These are phyloP conservation scores for Heteractis magnifica DNA, from an alignment of 92 coral and sea anemone species.

Conservation along the genomic window DNA sequence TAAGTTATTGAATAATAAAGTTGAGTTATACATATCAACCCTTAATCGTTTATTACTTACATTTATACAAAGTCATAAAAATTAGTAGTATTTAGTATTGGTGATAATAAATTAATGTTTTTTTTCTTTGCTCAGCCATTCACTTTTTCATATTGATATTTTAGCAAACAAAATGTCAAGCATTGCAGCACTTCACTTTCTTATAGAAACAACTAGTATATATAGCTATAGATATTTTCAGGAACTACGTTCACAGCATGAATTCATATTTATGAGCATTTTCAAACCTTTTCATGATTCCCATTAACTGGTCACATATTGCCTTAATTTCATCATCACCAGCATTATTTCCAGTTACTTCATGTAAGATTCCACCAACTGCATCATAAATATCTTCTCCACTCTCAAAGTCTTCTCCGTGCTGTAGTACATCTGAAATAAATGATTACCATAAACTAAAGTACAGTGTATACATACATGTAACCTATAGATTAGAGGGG, in stretches of 20 bases:
- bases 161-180: no score
- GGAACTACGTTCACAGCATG: not conserved
- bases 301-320: conserved; percentile 65
- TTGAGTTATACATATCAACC: no score
- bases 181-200: no score
- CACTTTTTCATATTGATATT: no score
- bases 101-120: no score
- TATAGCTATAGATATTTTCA: not conserved
- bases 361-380: conserved; percentile 74
- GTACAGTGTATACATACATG: not conserved
- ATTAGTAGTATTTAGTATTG: no score
- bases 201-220: no score
- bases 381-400: conserved; percentile 78
- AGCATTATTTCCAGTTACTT: conserved; percentile 59
- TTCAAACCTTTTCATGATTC: conserved; percentile 54
- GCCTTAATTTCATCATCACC: conserved; percentile 47
- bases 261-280: not conserved
- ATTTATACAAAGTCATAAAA: no score
- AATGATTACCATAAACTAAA: not conserved
- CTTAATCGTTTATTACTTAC: no score
- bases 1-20: no score
- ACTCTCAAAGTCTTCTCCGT: conserved; percentile 79
- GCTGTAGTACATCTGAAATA: conserved; percentile 64
- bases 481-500: no score
- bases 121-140: no score